Evolutionary conservation across 2,113 vertebrate genomes (phyloP), one percentile per base, ranked within the genome.

Genomic region (Meriones unguiculatus): DNA sequence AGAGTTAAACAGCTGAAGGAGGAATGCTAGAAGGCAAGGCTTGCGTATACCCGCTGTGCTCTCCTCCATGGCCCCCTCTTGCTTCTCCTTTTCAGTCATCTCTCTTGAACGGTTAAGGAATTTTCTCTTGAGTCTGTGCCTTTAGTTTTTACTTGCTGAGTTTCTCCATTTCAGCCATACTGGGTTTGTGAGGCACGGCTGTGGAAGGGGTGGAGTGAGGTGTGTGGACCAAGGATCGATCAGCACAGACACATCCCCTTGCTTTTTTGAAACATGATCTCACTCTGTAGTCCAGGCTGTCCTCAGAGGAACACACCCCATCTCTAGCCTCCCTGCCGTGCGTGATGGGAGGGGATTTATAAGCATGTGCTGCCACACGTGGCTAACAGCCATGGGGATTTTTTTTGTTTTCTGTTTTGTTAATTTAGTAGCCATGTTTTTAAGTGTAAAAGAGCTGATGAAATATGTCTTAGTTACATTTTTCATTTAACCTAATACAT

Each of bases 21-120:
- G 30, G 50, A 18, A 28, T 41, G 10, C 22, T 28, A 8, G 81
- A 99, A 99, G 99, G 98, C 99, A 98, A 99, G 99, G 98, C 99
- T 98, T 98, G 98, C 98, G 4, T 57, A 7, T 15, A 8, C 80
- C 54, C 62, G 97, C 97, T 98, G 98, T 92, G 91, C 95, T 90
- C 93, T 94, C 99, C 93, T 94, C 99, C 99, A 98, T 95, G 98
- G 98, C 96, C 7, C 98, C 89, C 24, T 98, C 98, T 98, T 99
- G 98, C 98, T 99, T 99, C 98, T 99, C 99, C 99, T 99, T 99
- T 98, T 99, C 99, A 89, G 99, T 99, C 89, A 98, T 99, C 98
- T 99, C 99, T 99, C 99, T 99, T 94, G 99, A 99, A 90, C 46
- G 99, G 99, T 98, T 99, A 97, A 32, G 99, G 98, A 96, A 99